Evolutionary conservation across 1,140 invertebrate genomes (phyloP).

Genomic region (Nylanderia fulva): DNA sequence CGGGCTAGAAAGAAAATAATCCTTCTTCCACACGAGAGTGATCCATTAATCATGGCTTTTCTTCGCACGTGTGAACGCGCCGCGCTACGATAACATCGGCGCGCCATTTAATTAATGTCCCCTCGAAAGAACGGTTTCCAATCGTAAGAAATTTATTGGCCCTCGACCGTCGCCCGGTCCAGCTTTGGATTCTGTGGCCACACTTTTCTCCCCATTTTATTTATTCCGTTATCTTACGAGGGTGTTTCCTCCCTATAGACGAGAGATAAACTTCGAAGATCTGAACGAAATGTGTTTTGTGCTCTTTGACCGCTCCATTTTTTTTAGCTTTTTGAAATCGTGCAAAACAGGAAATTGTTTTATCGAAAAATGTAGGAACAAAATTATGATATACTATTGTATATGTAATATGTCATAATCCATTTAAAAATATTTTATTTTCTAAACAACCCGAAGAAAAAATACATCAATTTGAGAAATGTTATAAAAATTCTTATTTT

Average conservation of each 20-base stretch:
- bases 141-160: constrained; percentile 74
- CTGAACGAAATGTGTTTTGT: background rate
- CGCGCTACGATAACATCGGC: constrained; percentile 67
- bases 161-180: constrained; percentile 26
- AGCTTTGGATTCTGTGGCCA: background rate
- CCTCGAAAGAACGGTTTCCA: constrained; percentile 71
- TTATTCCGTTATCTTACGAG: constrained; percentile 36
- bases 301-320: background rate
- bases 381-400: background rate
- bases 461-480: background rate
- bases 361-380: background rate
- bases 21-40: constrained; percentile 40
- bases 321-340: background rate
- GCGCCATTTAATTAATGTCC: constrained; percentile 77
- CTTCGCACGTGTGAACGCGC: constrained; percentile 69
- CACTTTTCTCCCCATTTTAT: constrained; percentile 42
- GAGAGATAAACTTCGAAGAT: constrained; percentile 15
- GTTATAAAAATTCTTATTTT: background rate
- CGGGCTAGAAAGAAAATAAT: constrained; percentile 52
- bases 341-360: background rate
- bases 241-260: background rate
- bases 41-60: constrained; percentile 75
- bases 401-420: background rate
- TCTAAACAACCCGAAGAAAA: background rate
- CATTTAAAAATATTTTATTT: constrained; percentile 3